Evolutionary conservation across 2,113 vertebrate genomes (phyloP), one percentile per base, ranked within the genome.

Genomic region (Microtus richardsoni): DNA sequence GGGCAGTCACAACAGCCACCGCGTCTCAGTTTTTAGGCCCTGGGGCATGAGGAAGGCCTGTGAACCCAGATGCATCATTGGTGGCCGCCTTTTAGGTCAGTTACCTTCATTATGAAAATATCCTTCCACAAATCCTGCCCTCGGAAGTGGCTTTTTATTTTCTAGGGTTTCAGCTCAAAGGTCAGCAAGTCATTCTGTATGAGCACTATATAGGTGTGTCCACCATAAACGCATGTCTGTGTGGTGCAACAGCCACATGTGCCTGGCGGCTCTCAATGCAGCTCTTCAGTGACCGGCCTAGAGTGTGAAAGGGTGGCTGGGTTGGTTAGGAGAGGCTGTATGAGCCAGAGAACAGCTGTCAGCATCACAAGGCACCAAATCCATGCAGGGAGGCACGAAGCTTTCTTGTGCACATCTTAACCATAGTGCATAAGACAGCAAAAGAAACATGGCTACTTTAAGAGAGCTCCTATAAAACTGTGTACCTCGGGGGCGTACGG

Each of bases 71-170:
- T 54, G 49, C 0, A 6, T 68, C 33, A 60, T 8, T 17, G 39
- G 4, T 8, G 28, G 47, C 44, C 8, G 10, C 66, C 28, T 83
- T 90, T 87, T 58, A 85, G 75, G 71, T 2, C 90, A 9, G 66
- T 17, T 49, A 60, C 21, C 19, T 88, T 83, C 28, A 30, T 21
- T 88, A 71, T 92, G n/a, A 88, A 91, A 91, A 89, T 2, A 10
- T 49, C 70, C 92, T 89, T 92, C 41, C 24, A 30, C 0, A 83
- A n/a, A 39, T 26, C 24, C 30, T 93, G 44, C 28, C 28, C 85
- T 52, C 60, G 68, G 73, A 87, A 80, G 62, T 54, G 68, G 13
- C 10, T 39, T 73, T 89, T 93, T 41, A 85, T 82, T 94, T 91
- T 58, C 80, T 16, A 80, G 19, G 14, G 36, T 28, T 78, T 30